These are phyloP conservation scores for Oscarella lobularis DNA, from an alignment of 37 sponge, comb jelly and placozoan genomes.

Conservation along the genomic window DNA sequence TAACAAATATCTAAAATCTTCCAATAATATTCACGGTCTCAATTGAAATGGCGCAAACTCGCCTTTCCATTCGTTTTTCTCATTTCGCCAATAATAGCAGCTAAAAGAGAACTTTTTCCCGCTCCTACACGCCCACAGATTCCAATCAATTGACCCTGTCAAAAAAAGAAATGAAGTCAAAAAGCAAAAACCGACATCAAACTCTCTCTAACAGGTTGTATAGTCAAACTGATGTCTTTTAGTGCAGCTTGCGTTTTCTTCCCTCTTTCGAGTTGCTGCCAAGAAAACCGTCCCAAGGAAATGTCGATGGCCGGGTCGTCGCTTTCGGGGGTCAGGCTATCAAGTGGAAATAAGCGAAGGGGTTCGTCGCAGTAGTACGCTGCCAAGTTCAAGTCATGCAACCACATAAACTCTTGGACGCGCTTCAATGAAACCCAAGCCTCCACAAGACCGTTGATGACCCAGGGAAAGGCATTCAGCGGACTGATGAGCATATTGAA, in stretches of 20 bases:
- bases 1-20: too few relatives aligned
- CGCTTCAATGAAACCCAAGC: constrained; percentile 90
- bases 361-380: constrained; percentile 29
- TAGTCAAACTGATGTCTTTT: not conserved
- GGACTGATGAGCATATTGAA: constrained; percentile 88
- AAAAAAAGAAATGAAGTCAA: too few relatives aligned
- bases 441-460: constrained; percentile 88
- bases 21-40: too few relatives aligned
- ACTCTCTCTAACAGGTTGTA: not conserved
- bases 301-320: not conserved
- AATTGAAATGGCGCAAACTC: too few relatives aligned
- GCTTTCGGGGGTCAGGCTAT: not conserved
- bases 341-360: too few relatives aligned
- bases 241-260: not conserved
- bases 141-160: constrained; percentile 81
- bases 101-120: constrained; percentile 84
- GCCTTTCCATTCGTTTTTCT: constrained; percentile 47
- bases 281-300: not conserved
- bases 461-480: constrained; percentile 97
- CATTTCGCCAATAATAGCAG: constrained; percentile 86
- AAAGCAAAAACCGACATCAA: not conserved
- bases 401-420: constrained; percentile 55
- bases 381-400: constrained; percentile 33
- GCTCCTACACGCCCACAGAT: constrained; percentile 75
- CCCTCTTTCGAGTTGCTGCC: not conserved